Percentiles rank a stretch among this genome's conserved stretches.
These are phyloP conservation scores for Rhegmatorhina hoffmannsi DNA, from an alignment of 2,113 vertebrate species.

Conservation along the genomic window DNA sequence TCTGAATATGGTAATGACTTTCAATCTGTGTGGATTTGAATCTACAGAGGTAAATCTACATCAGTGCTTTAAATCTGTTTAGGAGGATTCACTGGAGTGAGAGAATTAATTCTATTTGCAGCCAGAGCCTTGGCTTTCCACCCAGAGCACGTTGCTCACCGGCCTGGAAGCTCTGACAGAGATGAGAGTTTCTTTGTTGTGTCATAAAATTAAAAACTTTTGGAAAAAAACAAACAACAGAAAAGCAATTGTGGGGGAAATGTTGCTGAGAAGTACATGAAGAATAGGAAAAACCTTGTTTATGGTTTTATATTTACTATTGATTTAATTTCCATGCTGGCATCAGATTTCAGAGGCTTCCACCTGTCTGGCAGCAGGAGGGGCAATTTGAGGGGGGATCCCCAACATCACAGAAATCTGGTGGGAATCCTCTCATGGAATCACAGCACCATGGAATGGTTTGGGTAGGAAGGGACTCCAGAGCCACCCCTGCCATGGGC, in stretches of 20 bases:
- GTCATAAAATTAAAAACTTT: background rate
- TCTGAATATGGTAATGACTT: background rate
- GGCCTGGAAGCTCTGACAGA: background rate
- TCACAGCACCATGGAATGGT: background rate
- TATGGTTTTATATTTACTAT: background rate
- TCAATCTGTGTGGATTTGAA: background rate
- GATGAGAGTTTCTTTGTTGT: background rate
- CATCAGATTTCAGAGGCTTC: background rate
- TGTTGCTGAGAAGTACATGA: background rate
- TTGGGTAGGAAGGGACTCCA: accelerated
- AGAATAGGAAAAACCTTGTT: background rate
- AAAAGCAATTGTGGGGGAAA: background rate
- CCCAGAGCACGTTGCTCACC: background rate
- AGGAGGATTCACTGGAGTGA: background rate
- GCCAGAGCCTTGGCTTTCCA: background rate
- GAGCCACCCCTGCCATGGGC: background rate
- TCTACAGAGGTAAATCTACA: background rate
- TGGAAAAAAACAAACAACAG: background rate
- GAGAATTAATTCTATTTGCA: background rate
- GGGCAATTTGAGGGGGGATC: background rate
- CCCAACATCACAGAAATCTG: background rate
- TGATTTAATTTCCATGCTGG: background rate
- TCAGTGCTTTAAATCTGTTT: background rate
- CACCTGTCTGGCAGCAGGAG: background rate
- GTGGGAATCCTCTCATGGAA: background rate